Evolutionary conservation across 2,113 vertebrate genomes (phyloP), one percentile per base, ranked within the genome.

Genomic region (Solenodon paradoxus): DNA sequence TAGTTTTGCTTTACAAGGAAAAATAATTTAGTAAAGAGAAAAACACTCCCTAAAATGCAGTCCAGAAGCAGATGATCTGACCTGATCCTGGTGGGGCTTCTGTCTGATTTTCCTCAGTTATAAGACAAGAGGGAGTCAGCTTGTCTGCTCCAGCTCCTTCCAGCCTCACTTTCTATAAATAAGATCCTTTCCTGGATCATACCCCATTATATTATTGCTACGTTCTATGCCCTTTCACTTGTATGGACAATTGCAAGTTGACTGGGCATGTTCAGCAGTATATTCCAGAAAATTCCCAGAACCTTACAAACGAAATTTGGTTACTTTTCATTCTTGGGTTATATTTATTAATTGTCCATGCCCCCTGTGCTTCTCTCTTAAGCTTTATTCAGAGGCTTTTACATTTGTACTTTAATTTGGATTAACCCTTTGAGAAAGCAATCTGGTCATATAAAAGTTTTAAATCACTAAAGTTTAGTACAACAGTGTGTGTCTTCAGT

Each of bases 361-460:
- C 15, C 77, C n/a, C 38, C 38, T 11, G 16, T 61, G 40, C n/a
- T 47, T 83, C 40, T 91, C 55, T 85, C 78, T 90, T 32, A 57
- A 45, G 92, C 42, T 79, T 69, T 93, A 45, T 85, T 81, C 83
- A 93, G 32, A 83, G 28, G 61, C 35, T 84, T 83, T 83, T 83
- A 79, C 35, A 88, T 95, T 89, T 95, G 8, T n/a, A 59, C 35
- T 74, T 91, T 53, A 78, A 85, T 69, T 57, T 51, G 38, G 20
- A 63, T 74, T 72, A 57, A 68, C 68, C 79, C 72, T 59, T 86
- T 94, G 82, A 89, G 89, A 82, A 96, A 74, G 95, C 80, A 88
- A 82, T 75, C 63, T 91, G 42, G 59, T 64, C 77, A 53, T 26
- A 59, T 88, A 87, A 90, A 86, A 92, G 16, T 28, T n/a, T n/a